Evolutionary conservation across 2,797 vertebrate genomes (phyloP), one percentile per base, ranked within the genome.

Genomic region (Enteromius thamalakanensis): DNA sequence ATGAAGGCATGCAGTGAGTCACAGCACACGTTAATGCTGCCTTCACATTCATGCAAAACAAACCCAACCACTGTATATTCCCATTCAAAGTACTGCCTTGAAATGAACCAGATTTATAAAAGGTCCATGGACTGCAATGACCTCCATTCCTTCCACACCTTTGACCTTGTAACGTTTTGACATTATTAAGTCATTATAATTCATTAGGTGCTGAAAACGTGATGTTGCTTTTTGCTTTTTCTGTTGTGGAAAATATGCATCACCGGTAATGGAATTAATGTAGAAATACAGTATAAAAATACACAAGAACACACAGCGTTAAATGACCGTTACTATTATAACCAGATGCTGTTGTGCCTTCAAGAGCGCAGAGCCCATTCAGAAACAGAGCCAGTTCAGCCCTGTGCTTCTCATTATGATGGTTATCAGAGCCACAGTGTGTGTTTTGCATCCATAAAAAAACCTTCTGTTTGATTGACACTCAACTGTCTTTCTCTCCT

Each of bases 391-490:
- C 71, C 12, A 1, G 37, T 81, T 72, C 51, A 67, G 42, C 60
- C 45, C 69, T 76, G 80, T 75, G 53, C 75, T 84, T 80, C 75
- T 84, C 55, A 74, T 88, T 77, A 86, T 55, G 87, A 86, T 86
- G 37, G 37, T 67, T 86, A 88, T 86, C 80, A 82, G 82, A 82
- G 74, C 70, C 3, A 14, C 79, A 67, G 75, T 45, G 23, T 87
- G 84, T 60, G 69, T 74, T 68, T 17, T 26, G 69, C 77, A 82
- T 86, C 76, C 82, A 53, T 77, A 75, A 81, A 80, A 81, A 86
- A 83, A 40, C 60, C 85, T 74, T 68, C 76, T 34, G 29, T 76
- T 82, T 84, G 85, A 88, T 26, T 87, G 85, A 87, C 85, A 68
- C 49, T 76, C 71, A 49, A 49, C 45, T 51, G n/a, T 65, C 34